These are phyloP conservation scores for Probaryconus sp. DNA, from an alignment of 1,140 invertebrate genomes.

Conservation along the genomic window DNA sequence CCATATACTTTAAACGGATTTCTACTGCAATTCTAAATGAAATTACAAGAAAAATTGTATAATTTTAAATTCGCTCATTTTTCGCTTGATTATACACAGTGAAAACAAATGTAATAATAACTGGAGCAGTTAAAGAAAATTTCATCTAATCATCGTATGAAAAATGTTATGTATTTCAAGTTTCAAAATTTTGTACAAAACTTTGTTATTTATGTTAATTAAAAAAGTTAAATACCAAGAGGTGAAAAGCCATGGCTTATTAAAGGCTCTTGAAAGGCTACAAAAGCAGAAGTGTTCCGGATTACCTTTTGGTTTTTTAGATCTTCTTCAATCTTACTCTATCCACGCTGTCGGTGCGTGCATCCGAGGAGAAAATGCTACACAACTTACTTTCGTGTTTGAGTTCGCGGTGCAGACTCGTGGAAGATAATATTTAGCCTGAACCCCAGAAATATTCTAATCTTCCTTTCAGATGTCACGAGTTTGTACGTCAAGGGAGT, in stretches of 20 bases:
- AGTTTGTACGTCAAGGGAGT: conserved; percentile 55
- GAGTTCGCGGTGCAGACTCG: conserved; percentile 42
- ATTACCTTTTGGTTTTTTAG: conserved; percentile 41
- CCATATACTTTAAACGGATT: background rate
- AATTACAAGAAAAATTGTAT: too few species aligned
- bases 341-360: conserved; percentile 34
- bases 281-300: conserved; percentile 32
- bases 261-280: conserved; percentile 13
- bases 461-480: conserved; percentile 68
- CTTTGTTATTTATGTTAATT: too few species aligned
- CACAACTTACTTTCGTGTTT: conserved; percentile 50
- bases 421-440: conserved; percentile 71
- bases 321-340: conserved; percentile 47
- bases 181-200: too few species aligned
- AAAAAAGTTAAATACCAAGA: too few species aligned
- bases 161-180: too few species aligned
- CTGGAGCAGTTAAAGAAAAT: too few species aligned
- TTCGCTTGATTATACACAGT: too few species aligned
- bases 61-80: too few species aligned
- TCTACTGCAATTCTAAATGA: too few species aligned
- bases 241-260: conserved; percentile 29
- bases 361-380: conserved; percentile 49
- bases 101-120: too few species aligned
- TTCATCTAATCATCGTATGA: too few species aligned
- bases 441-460: conserved; percentile 72